phyloP scores from a whole-genome alignment of 2,113 vertebrate species.

The Xenopus borealis region DNA sequence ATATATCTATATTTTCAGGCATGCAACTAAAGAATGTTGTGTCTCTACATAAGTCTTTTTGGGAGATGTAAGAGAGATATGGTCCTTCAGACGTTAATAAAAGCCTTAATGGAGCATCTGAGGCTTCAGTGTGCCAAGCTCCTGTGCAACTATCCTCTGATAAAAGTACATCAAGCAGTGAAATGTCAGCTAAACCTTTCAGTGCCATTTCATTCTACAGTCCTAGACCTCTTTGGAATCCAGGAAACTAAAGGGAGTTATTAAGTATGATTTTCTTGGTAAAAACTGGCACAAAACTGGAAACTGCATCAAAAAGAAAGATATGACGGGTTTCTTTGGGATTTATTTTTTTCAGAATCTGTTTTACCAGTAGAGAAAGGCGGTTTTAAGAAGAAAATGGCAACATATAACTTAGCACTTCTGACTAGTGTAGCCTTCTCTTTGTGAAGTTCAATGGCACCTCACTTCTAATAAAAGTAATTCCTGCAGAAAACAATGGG shows the following conservation, averaged over 20 bases:
- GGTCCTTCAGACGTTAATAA: background rate
- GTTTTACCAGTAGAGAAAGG: too few species aligned
- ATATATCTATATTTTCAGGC: too few species aligned
- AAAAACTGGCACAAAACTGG: background rate
- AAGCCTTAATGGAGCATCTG: background rate
- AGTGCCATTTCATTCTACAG: background rate
- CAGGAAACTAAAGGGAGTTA: background rate
- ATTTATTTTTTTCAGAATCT: background rate
- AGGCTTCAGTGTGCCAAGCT: background rate
- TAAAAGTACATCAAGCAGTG: background rate
- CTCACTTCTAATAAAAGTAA: too few species aligned
- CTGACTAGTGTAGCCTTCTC: too few species aligned
- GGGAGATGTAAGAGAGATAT: background rate
- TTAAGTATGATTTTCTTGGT: background rate
- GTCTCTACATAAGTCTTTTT: background rate
- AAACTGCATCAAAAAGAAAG: background rate
- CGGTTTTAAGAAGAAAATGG: too few species aligned
- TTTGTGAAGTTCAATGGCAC: too few species aligned
- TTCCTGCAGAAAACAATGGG: too few species aligned
- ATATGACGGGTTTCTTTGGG: background rate
- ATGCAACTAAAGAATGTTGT: background rate
- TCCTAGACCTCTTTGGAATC: background rate
- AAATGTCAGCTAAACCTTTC: constrained; percentile 5
- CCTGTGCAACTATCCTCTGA: background rate
- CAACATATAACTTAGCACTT: too few species aligned